Conservation (phyloP, 1,140 invertebrate genomes). For the Brachionus plicatilis region DNA sequence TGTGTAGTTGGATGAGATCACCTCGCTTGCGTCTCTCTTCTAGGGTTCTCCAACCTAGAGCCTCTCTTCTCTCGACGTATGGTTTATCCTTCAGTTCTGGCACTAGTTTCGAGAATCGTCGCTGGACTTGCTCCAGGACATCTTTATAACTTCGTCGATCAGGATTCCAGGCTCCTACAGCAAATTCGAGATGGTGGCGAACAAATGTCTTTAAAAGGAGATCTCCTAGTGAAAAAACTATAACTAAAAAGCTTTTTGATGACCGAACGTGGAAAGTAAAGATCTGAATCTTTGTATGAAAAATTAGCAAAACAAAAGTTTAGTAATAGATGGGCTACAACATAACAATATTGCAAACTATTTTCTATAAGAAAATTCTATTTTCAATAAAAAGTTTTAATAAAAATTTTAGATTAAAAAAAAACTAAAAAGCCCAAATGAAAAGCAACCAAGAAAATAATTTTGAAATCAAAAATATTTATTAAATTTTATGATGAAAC, state of each 20-base stretch:
- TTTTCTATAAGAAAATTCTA: background rate
- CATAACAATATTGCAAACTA: background rate
- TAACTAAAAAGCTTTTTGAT: slow-evolving; percentile 20
- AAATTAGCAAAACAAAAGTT: slow-evolving; percentile 27
- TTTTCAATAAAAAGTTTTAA: background rate
- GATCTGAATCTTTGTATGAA: slow-evolving; percentile 9
- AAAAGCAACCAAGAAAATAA: slow-evolving; percentile 46
- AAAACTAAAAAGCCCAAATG: background rate
- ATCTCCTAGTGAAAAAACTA: slow-evolving; percentile 39
- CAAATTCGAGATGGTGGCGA: no score
- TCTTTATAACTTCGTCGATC: no score
- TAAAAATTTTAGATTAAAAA: slow-evolving; percentile 3
- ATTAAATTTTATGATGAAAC: slow-evolving; percentile 45
- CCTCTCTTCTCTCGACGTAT: no score
- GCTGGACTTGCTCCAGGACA: no score
- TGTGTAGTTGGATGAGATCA: no score
- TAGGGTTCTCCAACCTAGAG: no score
- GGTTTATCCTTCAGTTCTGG: no score
- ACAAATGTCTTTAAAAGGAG: no score
- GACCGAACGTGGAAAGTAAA: slow-evolving; percentile 24
- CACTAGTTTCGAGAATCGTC: no score
- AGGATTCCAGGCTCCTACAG: no score
- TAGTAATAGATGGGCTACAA: slow-evolving; percentile 14
- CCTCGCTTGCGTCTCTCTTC: no score
- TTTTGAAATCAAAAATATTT: slow-evolving; percentile 51